phyloP scores from a whole-genome alignment of 2,888 invertebrate species.

The Congeria kusceri region DNA sequence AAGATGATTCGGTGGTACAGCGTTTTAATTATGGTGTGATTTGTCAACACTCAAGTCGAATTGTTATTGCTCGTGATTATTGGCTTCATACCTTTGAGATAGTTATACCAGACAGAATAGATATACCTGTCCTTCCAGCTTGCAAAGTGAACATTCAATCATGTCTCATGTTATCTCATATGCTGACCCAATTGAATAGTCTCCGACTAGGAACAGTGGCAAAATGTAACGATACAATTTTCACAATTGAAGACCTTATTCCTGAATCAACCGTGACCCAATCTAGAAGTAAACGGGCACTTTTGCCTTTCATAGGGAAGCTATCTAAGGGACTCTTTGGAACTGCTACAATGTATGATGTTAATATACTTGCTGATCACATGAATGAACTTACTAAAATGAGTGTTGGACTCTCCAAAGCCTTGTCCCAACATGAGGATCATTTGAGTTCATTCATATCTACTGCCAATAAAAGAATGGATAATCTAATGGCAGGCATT shows the following conservation, averaged over 20 bases:
- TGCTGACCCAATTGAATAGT: slow-evolving; percentile 29
- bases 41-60: slow-evolving; percentile 15
- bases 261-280: slow-evolving; percentile 2
- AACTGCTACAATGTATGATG: slow-evolving; percentile 55
- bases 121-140: slow-evolving; percentile 8
- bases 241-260: slow-evolving; percentile 4
- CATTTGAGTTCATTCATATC: slow-evolving; percentile 43
- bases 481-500: slow-evolving; percentile 28
- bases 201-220: slow-evolving; percentile 10
- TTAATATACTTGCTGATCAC: slow-evolving; percentile 37
- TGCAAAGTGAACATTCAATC: slow-evolving; percentile 7
- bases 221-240: slow-evolving; percentile 13
- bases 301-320: slow-evolving; percentile 50
- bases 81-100: slow-evolving; percentile 56
- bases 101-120: slow-evolving; percentile 15
- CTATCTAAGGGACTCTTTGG: slow-evolving; percentile 52
- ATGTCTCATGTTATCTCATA: slow-evolving; percentile 13
- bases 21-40: slow-evolving; percentile 54
- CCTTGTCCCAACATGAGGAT: slow-evolving; percentile 19
- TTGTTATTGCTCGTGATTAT: slow-evolving; percentile 30
- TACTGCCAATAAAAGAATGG: slow-evolving; percentile 24
- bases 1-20: slow-evolving; percentile 31
- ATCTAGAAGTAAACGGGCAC: slow-evolving; percentile 21
- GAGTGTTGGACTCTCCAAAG: slow-evolving; percentile 12
- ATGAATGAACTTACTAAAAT: slow-evolving; percentile 31